These are phyloP conservation scores for Catostylus mosaicus DNA, from an alignment of 30 jellyfish, hydroid and myxozoan genomes.

Conservation along the genomic window DNA sequence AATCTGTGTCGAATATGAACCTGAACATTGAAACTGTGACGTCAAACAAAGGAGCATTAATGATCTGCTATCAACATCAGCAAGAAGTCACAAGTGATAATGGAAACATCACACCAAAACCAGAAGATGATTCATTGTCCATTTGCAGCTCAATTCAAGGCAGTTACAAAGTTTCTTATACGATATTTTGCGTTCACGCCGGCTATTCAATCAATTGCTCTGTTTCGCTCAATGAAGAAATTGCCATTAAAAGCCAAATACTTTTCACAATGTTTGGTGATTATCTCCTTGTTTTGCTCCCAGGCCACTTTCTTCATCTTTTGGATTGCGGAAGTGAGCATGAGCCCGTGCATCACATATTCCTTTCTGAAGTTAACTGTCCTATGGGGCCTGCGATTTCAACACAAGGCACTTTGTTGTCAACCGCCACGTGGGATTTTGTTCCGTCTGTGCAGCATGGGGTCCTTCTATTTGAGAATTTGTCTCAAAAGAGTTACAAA, in stretches of 20 bases:
- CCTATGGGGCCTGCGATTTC: constrained; percentile 31
- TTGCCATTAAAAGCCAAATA: constrained; percentile 21
- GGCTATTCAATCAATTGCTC: constrained; percentile 63
- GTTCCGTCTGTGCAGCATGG: constrained; percentile 61
- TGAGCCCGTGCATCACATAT: constrained; percentile 80
- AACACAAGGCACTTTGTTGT: constrained; percentile 27
- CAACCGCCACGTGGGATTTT: constrained; percentile 55
- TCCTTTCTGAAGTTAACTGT: constrained; percentile 43
- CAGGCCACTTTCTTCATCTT: constrained; percentile 78
- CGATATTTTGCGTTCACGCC: constrained; percentile 81
- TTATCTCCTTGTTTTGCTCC: constrained; percentile 65
- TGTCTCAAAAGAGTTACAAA: constrained; percentile 63
- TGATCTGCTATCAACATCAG: constrained; percentile 79
- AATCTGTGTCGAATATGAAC: constrained; percentile 41
- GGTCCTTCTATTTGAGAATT: constrained; percentile 49
- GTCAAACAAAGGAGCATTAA: constrained; percentile 65
- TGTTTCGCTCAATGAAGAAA: constrained; percentile 30
- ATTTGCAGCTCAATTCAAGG: constrained; percentile 41
- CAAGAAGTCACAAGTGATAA: constrained; percentile 1
- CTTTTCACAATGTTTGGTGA: constrained; percentile 77
- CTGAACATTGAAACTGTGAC: constrained; percentile 66
- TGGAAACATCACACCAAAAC: constrained; percentile 26
- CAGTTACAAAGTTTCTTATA: constrained; percentile 39
- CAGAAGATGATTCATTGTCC: constrained; percentile 52
- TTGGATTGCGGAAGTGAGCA: constrained; percentile 93